Evolutionary conservation across 2,797 vertebrate species (phyloP), one percentile per base, ranked within the genome.

Genomic region (Argya squamiceps): DNA sequence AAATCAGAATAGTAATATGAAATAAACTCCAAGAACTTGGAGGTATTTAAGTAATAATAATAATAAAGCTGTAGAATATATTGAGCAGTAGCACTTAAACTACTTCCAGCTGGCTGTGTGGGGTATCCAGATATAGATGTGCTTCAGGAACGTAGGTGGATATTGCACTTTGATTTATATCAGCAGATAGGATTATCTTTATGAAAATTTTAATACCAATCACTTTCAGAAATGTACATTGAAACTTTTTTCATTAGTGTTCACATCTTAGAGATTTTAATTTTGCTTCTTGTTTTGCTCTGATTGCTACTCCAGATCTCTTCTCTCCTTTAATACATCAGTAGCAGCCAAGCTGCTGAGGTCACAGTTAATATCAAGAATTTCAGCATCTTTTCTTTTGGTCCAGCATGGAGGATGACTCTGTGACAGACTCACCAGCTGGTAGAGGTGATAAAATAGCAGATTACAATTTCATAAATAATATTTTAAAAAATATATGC

Each of bases 361-460:
- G 71, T 78, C 56, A 69, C 50, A 46, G 24, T 76, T 85, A 74
- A 73, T 80, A 82, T 46, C 52, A 43, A 44, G 62, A 73, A 59
- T 79, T 34, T 19, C 44, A 67, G 22, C 4, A 30, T 52, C 75
- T 91, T 15, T 71, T 88, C 53, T 92, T 63, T 84, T 41, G 60
- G 20, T 79, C 47, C 67, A 92, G 34, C 12, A 11, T 4, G 43
- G 26, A 68, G 34, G 27, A 56, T 58, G 65, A 46, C 64, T 59
- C 92, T 94, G 34, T 77, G 73, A 91, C 59, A 89, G 37, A 64
- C 23, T 50, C 37, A 82, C 53, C 53, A 85, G 56, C 59, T 91
- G 43, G 43, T 37, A 60, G 53, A 93, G 80, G 50, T 95, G 92
- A 95, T 95, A 95, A 97, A 98, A 97, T 91, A 89, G 15, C 34